Conservation (phyloP, 1,140 invertebrate species). For the Tribolium madens region DNA sequence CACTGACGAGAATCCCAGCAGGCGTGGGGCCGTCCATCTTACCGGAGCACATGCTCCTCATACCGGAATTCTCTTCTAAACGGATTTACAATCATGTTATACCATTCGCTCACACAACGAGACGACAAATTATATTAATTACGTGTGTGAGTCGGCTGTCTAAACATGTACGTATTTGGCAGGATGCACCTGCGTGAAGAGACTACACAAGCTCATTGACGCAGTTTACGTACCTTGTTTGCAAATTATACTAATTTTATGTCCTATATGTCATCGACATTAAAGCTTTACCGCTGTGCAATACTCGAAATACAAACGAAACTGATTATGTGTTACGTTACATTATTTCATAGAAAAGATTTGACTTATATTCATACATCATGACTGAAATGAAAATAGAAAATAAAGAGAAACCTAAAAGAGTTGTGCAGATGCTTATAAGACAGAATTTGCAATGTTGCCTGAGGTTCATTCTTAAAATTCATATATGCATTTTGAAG, state of each 20-base stretch:
- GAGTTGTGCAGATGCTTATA: too few relatives aligned
- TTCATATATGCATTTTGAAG: too few relatives aligned
- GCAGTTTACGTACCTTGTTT: constrained; percentile 7
- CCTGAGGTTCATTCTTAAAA: too few relatives aligned
- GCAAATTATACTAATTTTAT: constrained; percentile 12
- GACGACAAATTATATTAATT: constrained; percentile 33
- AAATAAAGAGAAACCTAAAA: too few relatives aligned
- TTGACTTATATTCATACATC: too few relatives aligned
- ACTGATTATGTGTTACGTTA: too few relatives aligned
- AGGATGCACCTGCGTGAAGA: constrained; percentile 21
- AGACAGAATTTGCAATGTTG: too few relatives aligned
- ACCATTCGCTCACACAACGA: constrained; percentile 14
- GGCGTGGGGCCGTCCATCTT: constrained; percentile 49
- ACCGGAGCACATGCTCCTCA: constrained; percentile 45
- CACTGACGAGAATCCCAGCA: constrained; percentile 47
- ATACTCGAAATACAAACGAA: neutral
- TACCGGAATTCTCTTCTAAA: constrained; percentile 39
- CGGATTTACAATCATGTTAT: constrained; percentile 39
- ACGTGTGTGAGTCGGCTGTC: neutral
- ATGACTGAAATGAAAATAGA: too few relatives aligned
- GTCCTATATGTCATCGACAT: neutral
- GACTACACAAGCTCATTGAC: constrained; percentile 12
- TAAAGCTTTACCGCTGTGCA: neutral
- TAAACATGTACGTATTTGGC: constrained; percentile 1
- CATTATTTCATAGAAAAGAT: too few relatives aligned